phyloP scores from a whole-genome alignment of 1,140 invertebrate genomes.

The Dinothrombium tinctorium region DNA sequence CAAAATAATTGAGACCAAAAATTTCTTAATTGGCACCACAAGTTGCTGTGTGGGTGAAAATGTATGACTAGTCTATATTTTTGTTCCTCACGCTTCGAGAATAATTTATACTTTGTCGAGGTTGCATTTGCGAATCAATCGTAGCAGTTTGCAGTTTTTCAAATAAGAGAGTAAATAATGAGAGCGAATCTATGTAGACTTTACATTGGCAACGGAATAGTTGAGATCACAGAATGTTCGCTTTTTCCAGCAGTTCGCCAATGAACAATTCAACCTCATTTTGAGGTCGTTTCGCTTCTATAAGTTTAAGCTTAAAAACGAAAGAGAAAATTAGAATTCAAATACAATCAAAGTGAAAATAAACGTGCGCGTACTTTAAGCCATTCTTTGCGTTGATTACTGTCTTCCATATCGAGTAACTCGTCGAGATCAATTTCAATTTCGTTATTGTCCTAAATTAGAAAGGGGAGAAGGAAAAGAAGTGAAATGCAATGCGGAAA shows the following conservation, averaged over 20 bases:
- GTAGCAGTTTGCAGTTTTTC: no score
- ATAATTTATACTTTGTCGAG: no score
- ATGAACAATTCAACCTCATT: slow-evolving; percentile 42
- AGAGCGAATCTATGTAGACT: no score
- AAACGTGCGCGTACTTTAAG: slow-evolving; percentile 38
- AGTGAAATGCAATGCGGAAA: neutral
- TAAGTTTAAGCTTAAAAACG: slow-evolving; percentile 26
- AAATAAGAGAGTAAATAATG: no score
- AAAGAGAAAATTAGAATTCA: slow-evolving; percentile 16
- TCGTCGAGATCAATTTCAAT: slow-evolving; percentile 82
- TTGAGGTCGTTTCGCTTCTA: slow-evolving; percentile 13
- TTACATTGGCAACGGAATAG: no score
- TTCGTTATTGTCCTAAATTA: slow-evolving; percentile 26
- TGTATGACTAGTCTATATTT: no score
- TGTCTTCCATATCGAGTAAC: slow-evolving; percentile 69
- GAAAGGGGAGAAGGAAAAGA: neutral
- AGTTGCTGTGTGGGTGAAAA: no score
- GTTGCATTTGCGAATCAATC: no score
- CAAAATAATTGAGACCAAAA: no score
- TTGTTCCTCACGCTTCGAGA: no score
- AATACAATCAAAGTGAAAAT: slow-evolving; percentile 12
- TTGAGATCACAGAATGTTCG: slow-evolving; percentile 46
- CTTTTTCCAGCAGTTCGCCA: slow-evolving; percentile 60
- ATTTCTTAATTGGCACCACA: no score
- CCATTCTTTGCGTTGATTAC: slow-evolving; percentile 52